Base-by-base conservation (phyloP, 2,113 vertebrate species). In the Gyps fulvus region DNA sequence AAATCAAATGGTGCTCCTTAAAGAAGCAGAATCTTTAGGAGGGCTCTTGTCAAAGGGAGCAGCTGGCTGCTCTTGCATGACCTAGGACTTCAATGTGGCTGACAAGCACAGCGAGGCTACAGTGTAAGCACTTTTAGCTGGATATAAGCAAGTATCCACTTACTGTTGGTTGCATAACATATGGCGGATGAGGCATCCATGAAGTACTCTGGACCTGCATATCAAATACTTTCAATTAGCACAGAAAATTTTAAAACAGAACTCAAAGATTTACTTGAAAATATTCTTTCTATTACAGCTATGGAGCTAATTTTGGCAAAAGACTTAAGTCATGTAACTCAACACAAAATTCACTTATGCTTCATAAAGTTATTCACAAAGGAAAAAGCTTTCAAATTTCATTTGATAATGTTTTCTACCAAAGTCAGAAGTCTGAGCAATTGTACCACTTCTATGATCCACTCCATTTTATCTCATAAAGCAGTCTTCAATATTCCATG, bases 181-280 rank as follows among this genome's bases (percentile, higher is more conserved):
- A 99, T 98, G 99, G 99, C 98, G 99, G 99, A 98, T 99, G 99
- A 98, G 99, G 99, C 99, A 99, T 99, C 99, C 99, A 99, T 98
- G 99, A 99, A 98, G 99, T 99, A 98, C 99, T 99, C 99, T 99
- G 99, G 98, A 99, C 99, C 99, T 99, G 98, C 93, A 93, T 83
- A 98, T 96, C 95, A 98, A 98, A 97, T 97, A 98, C 83, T 97
- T 97, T 94, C 78, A 85, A 97, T 98, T 98, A 99, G 98, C 92
- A 98, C 45, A 97, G 85, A 73, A 96, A 84, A 95, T 81, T 93
- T 94, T 95, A 93, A 95, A 95, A 95, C 29, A 70, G 58, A 93
- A 95, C 76, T 73, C 83, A 79, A 91, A 86, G 14, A 55, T 55
- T 90, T 62, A 77, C 31, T 76, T 83, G 58, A 87, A 89, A 87